phyloP scores from a whole-genome alignment of 1,140 invertebrate genomes.

The Littorina saxatilis region DNA sequence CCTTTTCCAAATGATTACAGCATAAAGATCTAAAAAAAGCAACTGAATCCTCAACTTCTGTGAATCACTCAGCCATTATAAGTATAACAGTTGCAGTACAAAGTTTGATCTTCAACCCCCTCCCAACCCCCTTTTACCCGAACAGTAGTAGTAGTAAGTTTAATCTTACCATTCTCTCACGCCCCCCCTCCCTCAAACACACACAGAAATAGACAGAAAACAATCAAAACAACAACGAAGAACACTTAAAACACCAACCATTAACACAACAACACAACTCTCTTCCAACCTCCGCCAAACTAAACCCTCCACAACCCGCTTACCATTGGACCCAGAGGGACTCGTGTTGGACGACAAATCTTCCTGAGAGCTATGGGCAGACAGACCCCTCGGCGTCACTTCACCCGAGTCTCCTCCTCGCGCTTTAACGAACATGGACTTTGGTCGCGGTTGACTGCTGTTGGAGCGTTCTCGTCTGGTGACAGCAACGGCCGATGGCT shows the following conservation, averaged over 20 bases:
- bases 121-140: too few species aligned
- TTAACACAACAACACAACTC: not conserved
- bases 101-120: too few species aligned
- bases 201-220: not conserved
- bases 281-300: too few species aligned
- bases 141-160: too few species aligned
- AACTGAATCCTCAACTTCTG: not conserved
- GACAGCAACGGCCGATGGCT: constrained; percentile 26
- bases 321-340: constrained; percentile 29
- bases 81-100: not conserved
- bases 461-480: constrained; percentile 30
- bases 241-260: not conserved
- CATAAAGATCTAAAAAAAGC: not conserved
- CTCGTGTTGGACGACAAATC: constrained; percentile 41
- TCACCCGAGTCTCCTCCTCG: not conserved
- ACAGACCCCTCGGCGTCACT: constrained; percentile 33
- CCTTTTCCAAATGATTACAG: not conserved
- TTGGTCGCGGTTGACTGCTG: constrained; percentile 55
- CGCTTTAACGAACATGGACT: constrained; percentile 63
- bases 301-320: not conserved
- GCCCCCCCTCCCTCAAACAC: not conserved
- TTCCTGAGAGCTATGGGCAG: constrained; percentile 52
- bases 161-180: not conserved
- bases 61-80: not conserved
- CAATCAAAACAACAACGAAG: too few species aligned